Base-by-base conservation (phyloP, 1,140 invertebrate species). In the Temnothorax longispinosus region DNA sequence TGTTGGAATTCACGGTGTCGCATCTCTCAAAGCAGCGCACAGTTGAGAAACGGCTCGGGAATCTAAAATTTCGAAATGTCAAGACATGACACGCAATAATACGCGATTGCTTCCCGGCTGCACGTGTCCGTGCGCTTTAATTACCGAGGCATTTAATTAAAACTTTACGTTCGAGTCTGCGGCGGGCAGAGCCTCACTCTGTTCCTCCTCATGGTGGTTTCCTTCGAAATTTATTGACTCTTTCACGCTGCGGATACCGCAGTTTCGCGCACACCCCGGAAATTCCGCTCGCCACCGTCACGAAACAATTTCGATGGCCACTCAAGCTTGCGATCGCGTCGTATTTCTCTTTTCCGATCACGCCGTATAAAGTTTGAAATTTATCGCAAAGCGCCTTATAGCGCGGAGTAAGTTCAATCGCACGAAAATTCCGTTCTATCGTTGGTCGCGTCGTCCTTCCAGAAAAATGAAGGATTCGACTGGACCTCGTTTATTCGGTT, bases 91-190 rank as follows among this genome's bases (percentile, higher is more conserved):
- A 15, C n/a, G 13, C 7, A 58, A 76, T 13, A 21, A 2, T 56
- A 21, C 11, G 35, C 11, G 35, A 38, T 27, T 10, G 21, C 38
- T 27, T 69, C 44, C 21, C 3, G n/a, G n/a, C 5, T 47, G 50
- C n/a, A 38, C 41, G 65, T 18, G 27, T 54, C 8, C 13, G 52
- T 41, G 35, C n/a, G 35, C 35, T 76, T 76, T 76, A 76, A 41
- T 76, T 76, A 44, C 13, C 32, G 50, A 75, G 27, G 13, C 35
- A 58, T 58, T 76, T 58, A 76, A 76, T 76, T 76, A 76, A n/a
- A 76, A 76, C 35, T 76, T 54, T 13, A 41, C 18, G 13, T 27
- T 11, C 13, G n/a, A 18, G 3, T 76, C 35, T 41, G n/a, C 18
- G 0, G 3, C 8, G 7, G 15, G 13, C 18, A n/a, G 18, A 56